Percentiles rank a stretch among this genome's conserved stretches.
These are phyloP conservation scores for Halyomorpha halys DNA, from an alignment of 1,140 invertebrate genomes.

Conservation along the genomic window DNA sequence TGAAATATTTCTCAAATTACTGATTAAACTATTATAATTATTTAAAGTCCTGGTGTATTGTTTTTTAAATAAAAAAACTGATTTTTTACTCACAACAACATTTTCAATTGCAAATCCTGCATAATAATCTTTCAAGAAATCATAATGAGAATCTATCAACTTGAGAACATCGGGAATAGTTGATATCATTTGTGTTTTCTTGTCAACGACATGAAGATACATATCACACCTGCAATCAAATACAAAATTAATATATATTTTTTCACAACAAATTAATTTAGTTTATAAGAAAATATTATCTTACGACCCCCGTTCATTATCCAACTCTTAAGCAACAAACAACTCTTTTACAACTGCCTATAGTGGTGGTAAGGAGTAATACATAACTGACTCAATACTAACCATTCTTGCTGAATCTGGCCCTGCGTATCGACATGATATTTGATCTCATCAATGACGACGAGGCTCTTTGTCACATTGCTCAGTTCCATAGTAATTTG, in stretches of 20 bases:
- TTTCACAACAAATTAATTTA: too few relatives aligned
- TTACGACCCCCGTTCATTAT: too few relatives aligned
- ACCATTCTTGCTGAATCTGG: conserved; percentile 57
- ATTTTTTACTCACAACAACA: conserved; percentile 47
- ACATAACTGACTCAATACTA: too few relatives aligned
- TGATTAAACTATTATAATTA: too few relatives aligned
- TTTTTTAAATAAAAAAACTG: too few relatives aligned
- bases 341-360: too few relatives aligned
- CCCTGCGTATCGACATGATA: conserved; percentile 60
- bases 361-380: too few relatives aligned
- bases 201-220: conserved; percentile 75
- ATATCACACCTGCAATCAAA: conserved; percentile 63
- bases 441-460: conserved; percentile 67
- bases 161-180: conserved; percentile 67
- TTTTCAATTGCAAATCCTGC: conserved; percentile 73
- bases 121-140: conserved; percentile 66
- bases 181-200: conserved; percentile 58
- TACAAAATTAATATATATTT: too few relatives aligned
- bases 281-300: background rate
- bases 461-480: conserved; percentile 61
- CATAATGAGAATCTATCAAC: conserved; percentile 74
- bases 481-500: conserved; percentile 58
- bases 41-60: too few relatives aligned
- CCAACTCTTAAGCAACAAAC: too few relatives aligned
- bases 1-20: too few relatives aligned